phyloP scores from a whole-genome alignment of 2,113 vertebrate genomes.

The Synodontis membranacea region DNA sequence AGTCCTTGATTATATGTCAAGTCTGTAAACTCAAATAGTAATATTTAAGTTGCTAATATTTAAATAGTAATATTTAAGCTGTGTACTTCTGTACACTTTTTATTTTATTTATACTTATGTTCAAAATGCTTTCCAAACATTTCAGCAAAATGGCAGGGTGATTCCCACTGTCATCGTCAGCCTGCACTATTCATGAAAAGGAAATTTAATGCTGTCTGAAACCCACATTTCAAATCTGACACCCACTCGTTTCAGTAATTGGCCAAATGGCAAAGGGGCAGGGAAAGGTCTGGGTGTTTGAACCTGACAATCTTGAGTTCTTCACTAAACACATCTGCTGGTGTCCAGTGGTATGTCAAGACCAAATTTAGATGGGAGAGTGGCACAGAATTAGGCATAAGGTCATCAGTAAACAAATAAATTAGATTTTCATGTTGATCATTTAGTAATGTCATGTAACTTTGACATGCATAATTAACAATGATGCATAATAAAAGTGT shows the following conservation, averaged over 20 bases:
- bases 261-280: not conserved
- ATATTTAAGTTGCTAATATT: too few species aligned
- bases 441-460: not conserved
- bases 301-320: not conserved
- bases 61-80: too few species aligned
- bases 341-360: not conserved
- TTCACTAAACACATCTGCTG: slow-evolving; percentile 1
- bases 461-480: not conserved
- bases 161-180: not conserved
- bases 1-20: not conserved
- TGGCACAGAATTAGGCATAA: not conserved
- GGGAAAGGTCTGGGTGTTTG: not conserved
- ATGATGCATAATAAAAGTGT: not conserved
- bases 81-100: not conserved
- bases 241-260: slow-evolving; percentile 6
- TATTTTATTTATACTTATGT: not conserved
- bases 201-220: not conserved
- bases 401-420: not conserved
- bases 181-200: not conserved
- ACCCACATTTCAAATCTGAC: not conserved
- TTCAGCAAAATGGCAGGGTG: not conserved
- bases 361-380: not conserved
- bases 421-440: not conserved
- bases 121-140: not conserved
- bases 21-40: not conserved